Evolutionary conservation across 2,113 vertebrate genomes (phyloP), one percentile per base, ranked within the genome.

Genomic region (Martes martes): DNA sequence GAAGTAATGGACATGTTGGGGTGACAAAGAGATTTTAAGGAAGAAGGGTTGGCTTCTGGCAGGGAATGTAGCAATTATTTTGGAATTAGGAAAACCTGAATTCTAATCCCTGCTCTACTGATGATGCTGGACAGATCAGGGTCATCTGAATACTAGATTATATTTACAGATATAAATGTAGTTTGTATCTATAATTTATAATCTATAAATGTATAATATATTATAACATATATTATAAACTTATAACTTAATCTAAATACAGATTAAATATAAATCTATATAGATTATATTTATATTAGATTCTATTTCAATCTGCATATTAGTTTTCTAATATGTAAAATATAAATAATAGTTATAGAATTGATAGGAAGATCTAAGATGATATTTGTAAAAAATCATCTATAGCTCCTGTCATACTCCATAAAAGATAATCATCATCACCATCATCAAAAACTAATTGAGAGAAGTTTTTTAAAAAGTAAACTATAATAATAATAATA

Each of bases 311-410:
- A 67, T 86, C 33, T 67, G 24, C 91, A 83, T 55, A 91, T 94
- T 21, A 47, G 10, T 14, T 78, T 87, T 95, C 36, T 88, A 88
- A 24, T 33, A 61, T 59, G 26, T 88, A 57, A 93, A 92, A 82
- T 86, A 15, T 81, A 93, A 85, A 21, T 28, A 90, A 65, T 87
- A 71, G 93, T 57, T 87, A 89, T 7, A 83, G 47, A 21, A 16
- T n/a, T 95, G 52, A 83, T 47, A 50, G 18, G 11, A 91, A 4
- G 47, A 45, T 42, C 80, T 28, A 79, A 92, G 63, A 18, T 95
- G 52, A 78, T 92, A 92, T 84, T 96, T 92, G 13, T 33, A 63
- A 79, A 97, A 97, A 36, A 36, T 90, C 73, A 92, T 28, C 9
- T 14, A 4, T 55, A 67, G 15, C 57, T 57, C 1, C 11, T 6